Evolutionary conservation across 2,797 vertebrate genomes (phyloP).

Genomic region (Melanotaenia nigrans): DNA sequence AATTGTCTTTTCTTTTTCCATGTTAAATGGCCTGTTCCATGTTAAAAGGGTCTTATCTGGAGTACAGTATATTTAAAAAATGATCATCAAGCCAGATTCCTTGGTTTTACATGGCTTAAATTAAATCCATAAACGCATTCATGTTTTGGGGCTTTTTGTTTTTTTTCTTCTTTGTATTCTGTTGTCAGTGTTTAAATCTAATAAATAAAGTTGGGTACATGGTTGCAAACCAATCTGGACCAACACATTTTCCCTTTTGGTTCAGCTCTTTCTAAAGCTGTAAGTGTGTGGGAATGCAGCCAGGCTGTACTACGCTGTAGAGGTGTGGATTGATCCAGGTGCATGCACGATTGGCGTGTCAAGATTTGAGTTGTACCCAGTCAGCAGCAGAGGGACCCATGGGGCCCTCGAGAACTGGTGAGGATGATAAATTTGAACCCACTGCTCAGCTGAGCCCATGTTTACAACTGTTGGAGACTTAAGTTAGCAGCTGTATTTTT

Average conservation of each 20-base stretch:
- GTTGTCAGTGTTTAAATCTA: background rate
- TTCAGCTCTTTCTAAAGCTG: background rate
- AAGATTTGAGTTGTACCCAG: background rate
- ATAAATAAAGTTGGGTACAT: background rate
- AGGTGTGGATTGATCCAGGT: background rate
- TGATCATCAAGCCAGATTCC: background rate
- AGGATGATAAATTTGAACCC: background rate
- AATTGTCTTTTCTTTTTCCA: background rate
- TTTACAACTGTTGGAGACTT: conserved; percentile 5
- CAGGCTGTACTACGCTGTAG: background rate
- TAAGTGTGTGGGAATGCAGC: too few species aligned
- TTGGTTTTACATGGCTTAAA: background rate
- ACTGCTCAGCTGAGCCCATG: background rate
- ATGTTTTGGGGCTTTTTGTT: too few species aligned
- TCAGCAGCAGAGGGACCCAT: background rate
- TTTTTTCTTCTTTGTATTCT: conserved; percentile 3
- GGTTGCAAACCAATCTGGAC: background rate
- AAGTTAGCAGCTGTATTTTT: background rate
- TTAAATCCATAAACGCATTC: background rate
- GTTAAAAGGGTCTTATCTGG: background rate
- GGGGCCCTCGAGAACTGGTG: background rate
- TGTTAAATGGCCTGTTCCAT: too few species aligned
- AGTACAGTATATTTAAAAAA: background rate
- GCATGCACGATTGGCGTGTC: background rate
- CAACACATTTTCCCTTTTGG: background rate